Evolutionary conservation across 1,140 invertebrate species (phyloP).

Genomic region (Gonioctena quinquepunctata): DNA sequence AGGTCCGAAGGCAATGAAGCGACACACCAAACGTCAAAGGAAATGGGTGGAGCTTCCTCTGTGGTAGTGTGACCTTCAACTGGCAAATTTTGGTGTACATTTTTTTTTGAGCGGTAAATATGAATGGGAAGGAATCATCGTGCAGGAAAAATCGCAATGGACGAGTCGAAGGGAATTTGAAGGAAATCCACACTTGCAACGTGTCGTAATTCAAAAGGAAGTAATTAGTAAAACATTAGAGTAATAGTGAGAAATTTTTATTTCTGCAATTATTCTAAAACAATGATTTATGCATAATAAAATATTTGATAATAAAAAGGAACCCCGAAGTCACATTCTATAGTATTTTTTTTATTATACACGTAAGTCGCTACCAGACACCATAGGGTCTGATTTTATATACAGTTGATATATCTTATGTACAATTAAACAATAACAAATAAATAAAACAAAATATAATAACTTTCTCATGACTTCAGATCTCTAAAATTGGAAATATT

Average conservation of each 20-base stretch:
- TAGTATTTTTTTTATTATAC: slow-evolving; percentile 40
- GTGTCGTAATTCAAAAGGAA: too few relatives aligned
- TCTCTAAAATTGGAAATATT: slow-evolving; percentile 6
- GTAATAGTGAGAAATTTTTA: slow-evolving; percentile 52
- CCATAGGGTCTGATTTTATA: slow-evolving; percentile 50
- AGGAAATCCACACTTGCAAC: too few relatives aligned
- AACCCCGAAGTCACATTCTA: slow-evolving; percentile 48
- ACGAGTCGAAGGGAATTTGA: too few relatives aligned
- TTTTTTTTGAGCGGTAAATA: too few relatives aligned
- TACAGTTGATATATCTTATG: slow-evolving; percentile 48
- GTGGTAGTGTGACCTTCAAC: too few relatives aligned
- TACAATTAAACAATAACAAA: slow-evolving; percentile 48
- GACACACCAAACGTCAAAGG: too few relatives aligned
- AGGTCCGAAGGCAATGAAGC: too few relatives aligned
- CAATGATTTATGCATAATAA: slow-evolving; percentile 52
- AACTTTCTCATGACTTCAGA: slow-evolving; percentile 38
- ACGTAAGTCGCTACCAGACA: slow-evolving; percentile 37
- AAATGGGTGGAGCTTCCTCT: too few relatives aligned
- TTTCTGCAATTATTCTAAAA: slow-evolving; percentile 50
- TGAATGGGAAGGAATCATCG: too few relatives aligned
- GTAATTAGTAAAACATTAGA: too few relatives aligned
- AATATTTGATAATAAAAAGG: slow-evolving; percentile 49
- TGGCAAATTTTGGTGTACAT: too few relatives aligned
- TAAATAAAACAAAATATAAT: slow-evolving; percentile 37
- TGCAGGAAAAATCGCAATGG: too few relatives aligned